Evolutionary conservation across 2,113 vertebrate species (phyloP).

Genomic region (Petaurus breviceps): DNA sequence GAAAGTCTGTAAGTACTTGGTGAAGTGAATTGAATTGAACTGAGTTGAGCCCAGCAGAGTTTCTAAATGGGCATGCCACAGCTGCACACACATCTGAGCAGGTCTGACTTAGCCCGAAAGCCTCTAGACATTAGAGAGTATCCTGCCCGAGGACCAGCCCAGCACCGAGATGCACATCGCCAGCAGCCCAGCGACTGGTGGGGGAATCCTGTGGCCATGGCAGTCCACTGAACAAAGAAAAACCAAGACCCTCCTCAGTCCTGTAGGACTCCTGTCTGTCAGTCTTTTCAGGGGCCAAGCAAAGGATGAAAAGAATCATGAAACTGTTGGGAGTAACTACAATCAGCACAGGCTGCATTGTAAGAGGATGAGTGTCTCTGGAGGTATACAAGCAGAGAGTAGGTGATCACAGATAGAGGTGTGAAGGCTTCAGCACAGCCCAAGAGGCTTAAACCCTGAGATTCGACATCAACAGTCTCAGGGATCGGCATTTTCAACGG

Average conservation of each 20-base stretch:
- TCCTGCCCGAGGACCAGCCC: not conserved
- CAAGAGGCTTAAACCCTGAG: not conserved
- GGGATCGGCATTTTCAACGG: not conserved
- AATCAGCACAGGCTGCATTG: not conserved
- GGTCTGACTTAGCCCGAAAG: not conserved
- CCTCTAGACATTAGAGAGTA: not conserved
- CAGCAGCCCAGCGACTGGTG: not conserved
- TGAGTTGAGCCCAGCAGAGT: not conserved
- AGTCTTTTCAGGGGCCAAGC: too few species aligned
- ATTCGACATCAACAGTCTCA: not conserved
- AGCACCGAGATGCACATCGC: not conserved
- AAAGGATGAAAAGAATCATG: not conserved
- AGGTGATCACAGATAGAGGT: not conserved
- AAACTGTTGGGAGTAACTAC: not conserved
- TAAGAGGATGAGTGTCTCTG: not conserved
- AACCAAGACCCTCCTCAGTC: not conserved
- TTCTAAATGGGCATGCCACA: not conserved
- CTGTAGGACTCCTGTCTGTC: not conserved
- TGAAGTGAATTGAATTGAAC: too few species aligned
- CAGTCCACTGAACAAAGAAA: not conserved
- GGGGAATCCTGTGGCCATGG: not conserved
- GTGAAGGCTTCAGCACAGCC: not conserved
- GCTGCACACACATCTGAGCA: not conserved
- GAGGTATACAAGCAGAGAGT: not conserved
- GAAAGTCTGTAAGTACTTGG: too few species aligned